A percentile compares a stretch with the other conserved stretches of the same genome.
Conservation (phyloP, 2,797 vertebrate genomes). For the Halcyon chelicuti region DNA sequence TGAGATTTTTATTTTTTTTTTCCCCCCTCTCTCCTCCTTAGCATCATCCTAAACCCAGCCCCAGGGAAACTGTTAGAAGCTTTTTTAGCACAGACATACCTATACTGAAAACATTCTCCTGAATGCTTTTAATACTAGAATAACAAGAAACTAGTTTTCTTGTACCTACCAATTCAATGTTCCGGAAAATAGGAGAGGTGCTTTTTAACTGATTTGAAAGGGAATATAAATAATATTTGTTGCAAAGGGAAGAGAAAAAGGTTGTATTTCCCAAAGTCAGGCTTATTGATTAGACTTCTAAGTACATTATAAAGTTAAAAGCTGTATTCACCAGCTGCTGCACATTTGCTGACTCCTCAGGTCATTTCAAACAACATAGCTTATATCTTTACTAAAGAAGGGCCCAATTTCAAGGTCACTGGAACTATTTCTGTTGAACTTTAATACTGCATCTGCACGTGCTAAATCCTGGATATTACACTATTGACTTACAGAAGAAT, state of each 20-base stretch:
- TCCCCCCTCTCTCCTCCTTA: background rate
- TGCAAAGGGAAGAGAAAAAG: slow-evolving; percentile 5
- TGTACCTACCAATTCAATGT: background rate
- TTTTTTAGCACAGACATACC: background rate
- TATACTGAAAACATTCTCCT: background rate
- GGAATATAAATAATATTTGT: slow-evolving; percentile 46
- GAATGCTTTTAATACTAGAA: background rate
- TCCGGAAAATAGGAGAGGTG: background rate
- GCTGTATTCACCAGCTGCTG: slow-evolving; percentile 39
- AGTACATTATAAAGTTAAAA: slow-evolving; percentile 69
- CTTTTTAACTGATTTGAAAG: slow-evolving; percentile 23
- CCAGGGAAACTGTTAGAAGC: background rate
- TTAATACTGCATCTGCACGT: slow-evolving; percentile 38
- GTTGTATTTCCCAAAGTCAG: slow-evolving; percentile 70
- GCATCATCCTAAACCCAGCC: background rate
- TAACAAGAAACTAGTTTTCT: background rate
- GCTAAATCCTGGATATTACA: slow-evolving; percentile 62
- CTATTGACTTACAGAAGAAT: slow-evolving; percentile 67
- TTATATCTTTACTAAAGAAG: slow-evolving; percentile 46
- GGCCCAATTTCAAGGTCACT: slow-evolving; percentile 69
- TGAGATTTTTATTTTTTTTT: background rate
- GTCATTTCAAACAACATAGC: slow-evolving; percentile 16
- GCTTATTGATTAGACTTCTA: slow-evolving; percentile 70
- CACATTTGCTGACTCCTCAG: slow-evolving; percentile 55
- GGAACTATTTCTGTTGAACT: slow-evolving; percentile 57